A percentile compares a stretch with the other conserved stretches of the same genome.
Conservation (phyloP, 64 coral and sea anemone species). For the Stylophora pistillata region DNA sequence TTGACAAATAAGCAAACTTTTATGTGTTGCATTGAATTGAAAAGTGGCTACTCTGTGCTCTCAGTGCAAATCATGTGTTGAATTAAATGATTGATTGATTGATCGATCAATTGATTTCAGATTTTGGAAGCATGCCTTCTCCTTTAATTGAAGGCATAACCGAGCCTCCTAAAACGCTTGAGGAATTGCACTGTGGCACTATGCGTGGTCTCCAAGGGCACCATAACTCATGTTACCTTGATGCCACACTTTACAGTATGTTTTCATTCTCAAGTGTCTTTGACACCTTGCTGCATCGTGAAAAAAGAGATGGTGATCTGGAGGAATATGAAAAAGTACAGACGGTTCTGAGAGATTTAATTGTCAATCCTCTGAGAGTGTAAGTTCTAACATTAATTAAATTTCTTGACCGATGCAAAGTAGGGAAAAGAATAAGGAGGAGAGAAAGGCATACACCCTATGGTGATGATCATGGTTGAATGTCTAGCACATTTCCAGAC, state of each 20-base stretch:
- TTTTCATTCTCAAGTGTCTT: slow-evolving; percentile 90
- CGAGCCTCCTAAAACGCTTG: slow-evolving; percentile 40
- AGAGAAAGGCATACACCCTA: too few relatives aligned
- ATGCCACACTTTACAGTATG: slow-evolving; percentile 86
- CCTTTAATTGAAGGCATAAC: slow-evolving; percentile 54
- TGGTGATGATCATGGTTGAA: too few relatives aligned
- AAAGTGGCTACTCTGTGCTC: too few relatives aligned
- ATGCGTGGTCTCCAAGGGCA: slow-evolving; percentile 95
- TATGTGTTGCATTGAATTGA: too few relatives aligned
- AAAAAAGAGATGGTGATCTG: slow-evolving; percentile 53
- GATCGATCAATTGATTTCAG: too few relatives aligned
- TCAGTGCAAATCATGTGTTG: too few relatives aligned
- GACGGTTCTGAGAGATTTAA: slow-evolving; percentile 68
- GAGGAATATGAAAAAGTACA: slow-evolving; percentile 86
- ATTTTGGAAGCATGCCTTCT: slow-evolving; percentile 74
- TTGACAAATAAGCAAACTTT: too few relatives aligned
- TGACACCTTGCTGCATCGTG: slow-evolving; percentile 74
- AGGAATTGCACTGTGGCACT: not conserved
- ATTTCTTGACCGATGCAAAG: too few relatives aligned
- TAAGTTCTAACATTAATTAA: too few relatives aligned
- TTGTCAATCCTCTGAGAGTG: slow-evolving; percentile 94
- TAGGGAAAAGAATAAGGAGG: too few relatives aligned
- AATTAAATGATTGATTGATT: not conserved
- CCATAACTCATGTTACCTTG: slow-evolving; percentile 96
- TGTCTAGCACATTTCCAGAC: too few relatives aligned